phyloP scores from a whole-genome alignment of 2,113 vertebrate species.

The Neopipo cinnamomea region DNA sequence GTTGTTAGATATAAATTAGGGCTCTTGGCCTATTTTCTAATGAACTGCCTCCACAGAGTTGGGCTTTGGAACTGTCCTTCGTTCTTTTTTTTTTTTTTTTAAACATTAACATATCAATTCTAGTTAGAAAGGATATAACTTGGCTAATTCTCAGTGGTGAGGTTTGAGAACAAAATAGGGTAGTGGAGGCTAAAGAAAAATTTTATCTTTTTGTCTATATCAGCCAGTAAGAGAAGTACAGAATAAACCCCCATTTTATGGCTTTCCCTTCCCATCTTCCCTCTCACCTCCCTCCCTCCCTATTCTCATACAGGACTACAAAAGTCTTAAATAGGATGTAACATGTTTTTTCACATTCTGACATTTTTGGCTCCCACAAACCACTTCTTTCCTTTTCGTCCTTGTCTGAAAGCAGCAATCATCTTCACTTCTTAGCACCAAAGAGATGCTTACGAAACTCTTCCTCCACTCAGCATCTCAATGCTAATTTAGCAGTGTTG shows the following conservation, averaged over 20 bases:
- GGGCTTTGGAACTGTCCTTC: not conserved
- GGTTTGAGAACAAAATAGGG: not conserved
- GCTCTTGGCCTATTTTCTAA: not conserved
- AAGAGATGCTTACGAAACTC: not conserved
- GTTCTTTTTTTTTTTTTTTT: not conserved
- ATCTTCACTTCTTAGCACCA: not conserved
- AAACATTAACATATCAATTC: not conserved
- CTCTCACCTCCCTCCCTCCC: not conserved
- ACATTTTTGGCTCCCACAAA: not conserved
- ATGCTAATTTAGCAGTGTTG: not conserved
- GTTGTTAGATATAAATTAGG: not conserved
- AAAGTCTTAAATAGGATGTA: not conserved
- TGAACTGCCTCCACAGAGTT: not conserved
- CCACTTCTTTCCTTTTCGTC: constrained; percentile 4
- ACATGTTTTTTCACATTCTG: not conserved
- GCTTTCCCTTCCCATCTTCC: constrained; percentile 17
- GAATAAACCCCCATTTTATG: not conserved
- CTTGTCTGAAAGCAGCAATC: not conserved
- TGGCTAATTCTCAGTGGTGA: not conserved
- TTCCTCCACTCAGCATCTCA: not conserved
- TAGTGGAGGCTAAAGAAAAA: not conserved
- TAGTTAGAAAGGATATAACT: not conserved
- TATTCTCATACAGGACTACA: not conserved
- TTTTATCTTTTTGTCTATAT: not conserved
- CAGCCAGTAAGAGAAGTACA: not conserved